Conservation (phyloP, 2,797 vertebrate genomes). For the Trachops cirrhosus region DNA sequence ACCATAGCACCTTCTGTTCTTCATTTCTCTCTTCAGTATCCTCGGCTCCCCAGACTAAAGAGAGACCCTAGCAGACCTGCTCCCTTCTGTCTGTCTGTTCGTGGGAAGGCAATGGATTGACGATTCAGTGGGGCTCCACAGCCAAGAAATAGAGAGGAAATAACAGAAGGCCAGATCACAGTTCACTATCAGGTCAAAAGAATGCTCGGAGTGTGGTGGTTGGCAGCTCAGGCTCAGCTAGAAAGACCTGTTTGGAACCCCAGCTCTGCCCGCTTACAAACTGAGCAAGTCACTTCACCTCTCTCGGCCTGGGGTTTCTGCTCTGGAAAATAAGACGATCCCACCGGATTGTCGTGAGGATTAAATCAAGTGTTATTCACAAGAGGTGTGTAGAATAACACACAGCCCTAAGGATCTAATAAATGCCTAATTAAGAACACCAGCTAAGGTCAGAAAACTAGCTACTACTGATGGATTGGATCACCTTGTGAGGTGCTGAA, state of each 20-base stretch:
- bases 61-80: not conserved
- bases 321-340: not conserved
- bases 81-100: not conserved
- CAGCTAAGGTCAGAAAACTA: not conserved
- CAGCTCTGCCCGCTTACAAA: not conserved
- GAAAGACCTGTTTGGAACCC: not conserved
- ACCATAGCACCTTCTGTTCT: not conserved
- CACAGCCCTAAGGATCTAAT: not conserved
- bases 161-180: not conserved
- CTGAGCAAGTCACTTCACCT: not conserved
- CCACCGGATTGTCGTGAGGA: not conserved
- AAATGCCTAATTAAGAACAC: not conserved
- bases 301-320: not conserved
- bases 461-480: not conserved
- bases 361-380: not conserved
- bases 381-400: not conserved
- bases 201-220: fast-evolving
- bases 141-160: not conserved
- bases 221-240: not conserved
- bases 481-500: not conserved
- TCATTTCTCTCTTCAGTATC: not conserved
- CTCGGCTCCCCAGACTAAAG: not conserved
- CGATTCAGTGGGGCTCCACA: not conserved
- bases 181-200: not conserved
- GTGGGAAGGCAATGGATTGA: not conserved